These are phyloP conservation scores for Drosophila truncata DNA, from an alignment of 1,140 invertebrate species.

Conservation along the genomic window DNA sequence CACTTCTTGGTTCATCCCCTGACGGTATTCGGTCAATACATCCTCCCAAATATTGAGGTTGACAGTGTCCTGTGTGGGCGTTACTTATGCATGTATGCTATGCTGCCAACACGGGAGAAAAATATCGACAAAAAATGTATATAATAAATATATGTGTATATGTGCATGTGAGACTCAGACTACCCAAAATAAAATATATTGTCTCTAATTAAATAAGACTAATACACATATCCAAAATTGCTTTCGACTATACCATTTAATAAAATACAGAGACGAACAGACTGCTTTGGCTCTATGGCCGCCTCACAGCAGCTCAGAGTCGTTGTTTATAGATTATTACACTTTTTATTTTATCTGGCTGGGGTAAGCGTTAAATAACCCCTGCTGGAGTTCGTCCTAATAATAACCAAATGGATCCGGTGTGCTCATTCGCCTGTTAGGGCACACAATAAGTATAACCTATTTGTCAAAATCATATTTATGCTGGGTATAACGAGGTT, in stretches of 20 bases:
- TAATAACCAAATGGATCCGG: slow-evolving; percentile 38
- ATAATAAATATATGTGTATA: neutral
- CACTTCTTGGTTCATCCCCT: slow-evolving; percentile 45
- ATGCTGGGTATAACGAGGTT: slow-evolving; percentile 30
- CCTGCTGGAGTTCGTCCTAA: slow-evolving; percentile 20
- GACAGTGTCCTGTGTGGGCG: slow-evolving; percentile 39
- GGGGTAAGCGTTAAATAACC: slow-evolving; percentile 1
- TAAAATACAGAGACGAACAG: neutral
- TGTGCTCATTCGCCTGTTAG: slow-evolving; percentile 1
- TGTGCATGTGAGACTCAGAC: neutral
- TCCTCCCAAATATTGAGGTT: slow-evolving; percentile 51
- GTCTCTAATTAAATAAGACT: neutral
- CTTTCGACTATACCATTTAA: neutral
- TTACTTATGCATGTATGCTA: neutral
- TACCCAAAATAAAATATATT: neutral
- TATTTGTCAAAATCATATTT: slow-evolving; percentile 52
- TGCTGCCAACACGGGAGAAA: neutral
- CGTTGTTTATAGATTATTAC: slow-evolving; percentile 32
- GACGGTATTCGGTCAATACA: slow-evolving; percentile 65
- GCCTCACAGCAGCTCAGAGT: slow-evolving; percentile 27
- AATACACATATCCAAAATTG: neutral
- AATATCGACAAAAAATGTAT: neutral
- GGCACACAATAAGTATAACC: slow-evolving; percentile 6
- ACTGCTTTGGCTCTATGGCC: slow-evolving; percentile 10
- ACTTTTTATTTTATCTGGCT: slow-evolving; percentile 30